These are phyloP conservation scores for Poecile montanus DNA, from an alignment of 2,797 vertebrate genomes.

Conservation along the genomic window DNA sequence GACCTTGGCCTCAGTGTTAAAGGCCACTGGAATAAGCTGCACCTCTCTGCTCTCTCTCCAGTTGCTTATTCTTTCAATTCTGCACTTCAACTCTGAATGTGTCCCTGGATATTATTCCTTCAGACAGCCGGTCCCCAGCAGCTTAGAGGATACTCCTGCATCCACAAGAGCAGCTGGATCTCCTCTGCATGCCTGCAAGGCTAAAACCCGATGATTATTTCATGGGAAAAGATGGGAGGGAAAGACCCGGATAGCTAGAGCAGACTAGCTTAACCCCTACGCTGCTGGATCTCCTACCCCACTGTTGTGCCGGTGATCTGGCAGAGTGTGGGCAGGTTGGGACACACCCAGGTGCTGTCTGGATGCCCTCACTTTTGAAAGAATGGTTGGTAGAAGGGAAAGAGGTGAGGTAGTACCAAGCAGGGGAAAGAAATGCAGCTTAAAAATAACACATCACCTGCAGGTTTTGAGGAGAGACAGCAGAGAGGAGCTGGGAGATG, in stretches of 20 bases:
- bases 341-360: neutral
- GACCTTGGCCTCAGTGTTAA: neutral
- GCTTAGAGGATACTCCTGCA: neutral
- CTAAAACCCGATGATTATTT: neutral
- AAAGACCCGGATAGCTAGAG: neutral
- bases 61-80: neutral
- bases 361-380: neutral
- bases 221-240: neutral
- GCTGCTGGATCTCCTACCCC: neutral
- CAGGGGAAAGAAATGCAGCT: neutral
- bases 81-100: neutral
- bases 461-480: neutral
- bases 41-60: neutral
- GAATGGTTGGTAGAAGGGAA: neutral
- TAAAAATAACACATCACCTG: neutral
- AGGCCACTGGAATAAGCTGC: neutral
- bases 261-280: neutral
- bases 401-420: neutral
- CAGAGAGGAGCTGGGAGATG: neutral
- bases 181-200: constrained; percentile 16
- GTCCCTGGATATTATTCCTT: constrained; percentile 29
- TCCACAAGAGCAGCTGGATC: constrained; percentile 30
- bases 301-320: neutral
- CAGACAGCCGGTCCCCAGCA: constrained; percentile 11
- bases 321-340: neutral